Evolutionary conservation across 2,797 vertebrate species (phyloP), one percentile per base, ranked within the genome.

Genomic region (Monodelphis domestica): DNA sequence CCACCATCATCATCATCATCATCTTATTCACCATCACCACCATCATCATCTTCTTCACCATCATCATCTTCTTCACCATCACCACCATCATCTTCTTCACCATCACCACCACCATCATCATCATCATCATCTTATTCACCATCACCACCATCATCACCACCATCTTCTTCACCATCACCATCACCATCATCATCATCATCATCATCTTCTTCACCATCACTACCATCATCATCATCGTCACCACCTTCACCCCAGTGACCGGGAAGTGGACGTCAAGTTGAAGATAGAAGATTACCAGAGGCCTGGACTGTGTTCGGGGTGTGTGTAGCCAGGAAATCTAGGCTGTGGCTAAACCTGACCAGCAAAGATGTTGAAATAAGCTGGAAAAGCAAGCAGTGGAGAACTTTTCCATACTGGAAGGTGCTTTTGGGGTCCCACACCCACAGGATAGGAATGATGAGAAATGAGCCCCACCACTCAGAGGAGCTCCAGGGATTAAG

Each of bases 381-480:
- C 50, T 0, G 4, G 1, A 28, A 52, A 70, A 87, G 53, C 38
- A 10, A 50, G 91, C n/a, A 53, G 1, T 7, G 0, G 0, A 7
- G 52, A 52, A 26, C 51, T 87, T 30, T 6, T 26, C 53, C n/a
- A 51, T 63, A 1, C 87, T 4, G 53, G 70, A 9, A 1, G 28
- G 50, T n/a, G n/a, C 12, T 0, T 55, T 30, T 57, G 91, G 2
- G 2, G 0, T 21, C 21, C 30, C 12, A 11, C 30, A 33, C 11
- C 4, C 12, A 30, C 12, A 12, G 28, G 2, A n/a, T n/a, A n/a
- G n/a, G n/a, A n/a, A n/a, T n/a, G n/a, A n/a, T 5, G 3, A 14
- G 59, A 17, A 63, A 63, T n/a, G 59, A 33, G 33, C 4, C 5
- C 14, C 14, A 15, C 59, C 0, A 12, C 14, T n/a, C 30, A 15